These are phyloP conservation scores for Artemisiospiza belli DNA, from an alignment of 2,113 vertebrate species.

Conservation along the genomic window DNA sequence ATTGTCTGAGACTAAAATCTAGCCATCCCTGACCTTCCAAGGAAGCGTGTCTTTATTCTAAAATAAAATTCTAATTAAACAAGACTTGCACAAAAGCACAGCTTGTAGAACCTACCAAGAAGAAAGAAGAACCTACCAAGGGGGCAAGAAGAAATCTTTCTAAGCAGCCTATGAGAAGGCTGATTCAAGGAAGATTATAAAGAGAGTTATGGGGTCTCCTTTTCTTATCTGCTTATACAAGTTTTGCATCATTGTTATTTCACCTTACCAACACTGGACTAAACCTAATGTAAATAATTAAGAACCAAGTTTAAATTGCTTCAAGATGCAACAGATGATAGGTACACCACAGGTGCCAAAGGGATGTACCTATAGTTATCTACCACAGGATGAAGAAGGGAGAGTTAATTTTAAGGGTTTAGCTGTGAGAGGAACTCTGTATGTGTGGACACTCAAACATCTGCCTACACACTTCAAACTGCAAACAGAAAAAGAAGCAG, in stretches of 20 bases:
- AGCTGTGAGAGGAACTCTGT: not conserved
- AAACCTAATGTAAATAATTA: not conserved
- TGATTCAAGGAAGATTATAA: not conserved
- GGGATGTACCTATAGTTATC: no score
- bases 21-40: not conserved
- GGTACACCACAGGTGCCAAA: not conserved
- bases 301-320: not conserved
- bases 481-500: not conserved
- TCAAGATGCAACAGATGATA: not conserved
- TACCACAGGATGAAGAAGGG: not conserved
- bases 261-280: not conserved
- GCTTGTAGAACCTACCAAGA: not conserved
- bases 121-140: no score
- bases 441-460: not conserved
- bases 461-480: not conserved
- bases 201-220: not conserved
- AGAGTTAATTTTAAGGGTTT: not conserved
- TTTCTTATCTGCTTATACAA: not conserved
- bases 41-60: not conserved
- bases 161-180: not conserved
- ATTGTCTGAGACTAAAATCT: not conserved
- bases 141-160: not conserved
- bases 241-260: not conserved
- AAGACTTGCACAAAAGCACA: not conserved
- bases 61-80: not conserved